Percentiles rank a stretch among this genome's conserved stretches.
phyloP scores from a whole-genome alignment of 2,888 invertebrate genomes.

The Sarcophaga caerulescens region DNA sequence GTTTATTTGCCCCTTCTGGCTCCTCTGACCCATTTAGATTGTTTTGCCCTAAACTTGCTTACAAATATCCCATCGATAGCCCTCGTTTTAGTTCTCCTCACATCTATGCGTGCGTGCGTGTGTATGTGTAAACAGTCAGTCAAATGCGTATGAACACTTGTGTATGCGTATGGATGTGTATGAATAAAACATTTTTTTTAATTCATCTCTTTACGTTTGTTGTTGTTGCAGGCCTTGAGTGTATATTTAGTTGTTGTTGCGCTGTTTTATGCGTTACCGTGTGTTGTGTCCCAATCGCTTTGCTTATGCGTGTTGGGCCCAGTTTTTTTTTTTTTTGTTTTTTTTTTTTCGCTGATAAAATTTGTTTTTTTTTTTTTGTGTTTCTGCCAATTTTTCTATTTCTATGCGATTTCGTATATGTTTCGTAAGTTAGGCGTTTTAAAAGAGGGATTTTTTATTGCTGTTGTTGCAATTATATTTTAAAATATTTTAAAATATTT shows the following conservation, averaged over 20 bases:
- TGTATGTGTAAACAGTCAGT: no score
- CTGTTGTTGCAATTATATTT: background rate
- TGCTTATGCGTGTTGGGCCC: conserved; percentile 32
- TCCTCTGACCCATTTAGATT: conserved; percentile 45
- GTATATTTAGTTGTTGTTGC: background rate
- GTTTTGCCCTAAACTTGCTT: conserved; percentile 1
- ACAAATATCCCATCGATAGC: conserved; percentile 48
- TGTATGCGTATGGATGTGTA: no score
- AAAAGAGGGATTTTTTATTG: background rate
- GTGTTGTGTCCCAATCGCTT: conserved; percentile 29
- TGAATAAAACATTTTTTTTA: no score
- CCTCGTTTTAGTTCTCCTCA: conserved; percentile 37
- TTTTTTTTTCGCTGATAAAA: background rate
- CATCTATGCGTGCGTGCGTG: no score
- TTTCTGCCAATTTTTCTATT: background rate
- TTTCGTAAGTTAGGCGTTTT: background rate
- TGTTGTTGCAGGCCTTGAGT: background rate
- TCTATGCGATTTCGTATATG: background rate
- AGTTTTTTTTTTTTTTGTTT: conserved; percentile 5
- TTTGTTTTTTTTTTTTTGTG: background rate
- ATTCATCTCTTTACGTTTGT: background rate
- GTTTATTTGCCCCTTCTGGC: background rate
- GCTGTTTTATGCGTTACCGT: conserved; percentile 48
- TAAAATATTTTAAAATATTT: no score
- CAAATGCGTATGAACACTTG: no score